These are phyloP conservation scores for Zhuqinia jingwanae DNA, from an alignment of 2,888 invertebrate species.

Conservation along the genomic window DNA sequence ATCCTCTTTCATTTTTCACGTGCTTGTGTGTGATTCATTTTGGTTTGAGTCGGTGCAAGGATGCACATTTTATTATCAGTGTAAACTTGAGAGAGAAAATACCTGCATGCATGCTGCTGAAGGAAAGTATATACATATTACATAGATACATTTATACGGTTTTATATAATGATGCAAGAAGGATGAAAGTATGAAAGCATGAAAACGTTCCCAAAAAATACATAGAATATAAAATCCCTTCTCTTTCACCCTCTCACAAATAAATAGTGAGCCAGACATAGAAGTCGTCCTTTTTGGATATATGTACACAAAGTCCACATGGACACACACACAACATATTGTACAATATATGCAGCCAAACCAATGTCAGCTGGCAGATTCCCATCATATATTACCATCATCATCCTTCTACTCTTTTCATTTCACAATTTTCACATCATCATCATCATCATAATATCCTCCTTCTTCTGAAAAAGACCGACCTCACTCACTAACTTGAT, in stretches of 20 bases:
- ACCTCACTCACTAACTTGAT: conserved; percentile 56
- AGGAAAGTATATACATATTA: conserved; percentile 48
- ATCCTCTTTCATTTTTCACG: no score
- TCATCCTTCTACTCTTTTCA: conserved; percentile 44
- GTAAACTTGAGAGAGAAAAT: conserved; percentile 31
- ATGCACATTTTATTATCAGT: conserved; percentile 54
- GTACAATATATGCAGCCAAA: conserved; percentile 22
- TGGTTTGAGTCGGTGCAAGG: conserved; percentile 50
- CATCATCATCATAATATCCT: conserved; percentile 25
- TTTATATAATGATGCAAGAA: not conserved
- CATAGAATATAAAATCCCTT: conserved; percentile 8
- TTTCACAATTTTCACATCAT: no score
- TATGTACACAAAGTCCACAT: conserved; percentile 12
- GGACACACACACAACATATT: not conserved
- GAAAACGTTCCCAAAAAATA: conserved; percentile 3
- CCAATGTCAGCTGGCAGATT: conserved; percentile 76
- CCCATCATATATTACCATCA: conserved; percentile 74
- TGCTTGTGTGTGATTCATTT: no score
- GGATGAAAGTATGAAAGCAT: not conserved
- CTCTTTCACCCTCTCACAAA: not conserved
- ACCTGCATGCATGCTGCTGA: not conserved
- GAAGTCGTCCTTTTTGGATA: not conserved
- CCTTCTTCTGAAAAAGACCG: conserved; percentile 51
- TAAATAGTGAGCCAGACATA: not conserved
- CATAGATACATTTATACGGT: not conserved